Percentiles rank a stretch among this genome's conserved stretches.
These are phyloP conservation scores for Apaloderma vittatum DNA, from an alignment of 2,113 vertebrate species.

Conservation along the genomic window DNA sequence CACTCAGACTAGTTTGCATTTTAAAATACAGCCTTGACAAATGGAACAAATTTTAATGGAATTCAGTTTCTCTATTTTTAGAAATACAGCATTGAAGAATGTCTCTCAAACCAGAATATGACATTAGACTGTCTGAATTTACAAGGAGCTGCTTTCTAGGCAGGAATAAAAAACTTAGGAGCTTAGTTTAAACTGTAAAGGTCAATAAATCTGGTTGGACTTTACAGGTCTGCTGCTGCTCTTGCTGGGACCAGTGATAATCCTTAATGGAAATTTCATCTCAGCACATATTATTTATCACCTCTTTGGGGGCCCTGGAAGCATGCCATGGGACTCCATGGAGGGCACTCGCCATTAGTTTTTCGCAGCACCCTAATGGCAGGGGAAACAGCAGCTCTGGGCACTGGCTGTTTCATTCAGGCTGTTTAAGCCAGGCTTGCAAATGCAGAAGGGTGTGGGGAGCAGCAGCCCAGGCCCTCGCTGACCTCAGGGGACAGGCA, in stretches of 20 bases:
- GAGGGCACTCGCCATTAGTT: neutral
- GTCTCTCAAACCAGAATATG: neutral
- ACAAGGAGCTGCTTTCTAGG: neutral
- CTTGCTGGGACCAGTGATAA: neutral
- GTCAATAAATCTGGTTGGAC: neutral
- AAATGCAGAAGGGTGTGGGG: slow-evolving; percentile 66
- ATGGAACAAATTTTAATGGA: neutral
- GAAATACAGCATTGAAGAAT: neutral
- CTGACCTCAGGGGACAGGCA: slow-evolving; percentile 40
- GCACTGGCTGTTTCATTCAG: neutral
- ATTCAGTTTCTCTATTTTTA: neutral
- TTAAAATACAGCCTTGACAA: neutral
- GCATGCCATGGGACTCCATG: fast-evolving
- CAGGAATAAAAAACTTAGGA: neutral
- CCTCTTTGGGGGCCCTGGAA: neutral
- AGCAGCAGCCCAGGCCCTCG: fast-evolving
- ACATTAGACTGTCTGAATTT: neutral
- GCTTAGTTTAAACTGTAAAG: neutral
- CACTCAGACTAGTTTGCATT: neutral
- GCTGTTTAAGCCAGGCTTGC: slow-evolving; percentile 11
- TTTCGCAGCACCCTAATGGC: neutral
- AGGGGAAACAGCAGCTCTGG: neutral
- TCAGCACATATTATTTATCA: neutral
- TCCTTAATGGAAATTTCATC: neutral
- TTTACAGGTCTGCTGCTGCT: neutral